Evolutionary conservation across 1,140 invertebrate genomes (phyloP).

Genomic region (Thrips palmi): DNA sequence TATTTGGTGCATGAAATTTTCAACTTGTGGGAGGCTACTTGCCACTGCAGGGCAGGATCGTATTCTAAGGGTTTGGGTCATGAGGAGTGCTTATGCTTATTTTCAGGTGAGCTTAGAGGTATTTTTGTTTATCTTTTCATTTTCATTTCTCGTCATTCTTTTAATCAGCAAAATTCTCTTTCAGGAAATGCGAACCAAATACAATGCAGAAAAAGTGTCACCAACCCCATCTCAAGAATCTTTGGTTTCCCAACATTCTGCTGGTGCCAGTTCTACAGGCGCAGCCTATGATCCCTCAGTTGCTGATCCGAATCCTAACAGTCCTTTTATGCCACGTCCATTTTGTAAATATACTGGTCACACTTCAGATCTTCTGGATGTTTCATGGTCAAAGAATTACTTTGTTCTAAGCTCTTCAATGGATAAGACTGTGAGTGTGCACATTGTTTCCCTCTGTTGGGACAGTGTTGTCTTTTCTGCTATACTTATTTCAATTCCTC

Average conservation of each 20-base stretch:
- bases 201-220: slow-evolving; percentile 71
- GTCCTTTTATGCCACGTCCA: slow-evolving; percentile 79
- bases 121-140: slow-evolving; percentile 3
- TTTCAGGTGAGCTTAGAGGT: slow-evolving; percentile 43
- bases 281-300: slow-evolving; percentile 21
- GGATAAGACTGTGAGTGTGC: slow-evolving; percentile 97
- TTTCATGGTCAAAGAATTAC: slow-evolving; percentile 97
- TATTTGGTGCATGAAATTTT: slow-evolving; percentile 99
- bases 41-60: slow-evolving; percentile 93
- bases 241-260: slow-evolving; percentile 55
- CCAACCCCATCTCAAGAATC: slow-evolving; percentile 82
- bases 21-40: slow-evolving; percentile 75
- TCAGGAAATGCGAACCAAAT: slow-evolving; percentile 83
- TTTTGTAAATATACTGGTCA: slow-evolving; percentile 91
- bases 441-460: too few species aligned
- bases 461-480: too few species aligned
- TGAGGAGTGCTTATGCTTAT: slow-evolving; percentile 68
- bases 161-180: slow-evolving; percentile 19
- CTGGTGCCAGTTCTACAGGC: slow-evolving; percentile 37
- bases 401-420: slow-evolving; percentile 94
- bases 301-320: slow-evolving; percentile 19
- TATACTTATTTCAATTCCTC: too few species aligned
- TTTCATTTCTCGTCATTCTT: slow-evolving; percentile 1
- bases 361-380: slow-evolving; percentile 87
- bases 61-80: slow-evolving; percentile 82